These are phyloP conservation scores for Grus americana DNA, from an alignment of 2,113 vertebrate species.

Conservation along the genomic window DNA sequence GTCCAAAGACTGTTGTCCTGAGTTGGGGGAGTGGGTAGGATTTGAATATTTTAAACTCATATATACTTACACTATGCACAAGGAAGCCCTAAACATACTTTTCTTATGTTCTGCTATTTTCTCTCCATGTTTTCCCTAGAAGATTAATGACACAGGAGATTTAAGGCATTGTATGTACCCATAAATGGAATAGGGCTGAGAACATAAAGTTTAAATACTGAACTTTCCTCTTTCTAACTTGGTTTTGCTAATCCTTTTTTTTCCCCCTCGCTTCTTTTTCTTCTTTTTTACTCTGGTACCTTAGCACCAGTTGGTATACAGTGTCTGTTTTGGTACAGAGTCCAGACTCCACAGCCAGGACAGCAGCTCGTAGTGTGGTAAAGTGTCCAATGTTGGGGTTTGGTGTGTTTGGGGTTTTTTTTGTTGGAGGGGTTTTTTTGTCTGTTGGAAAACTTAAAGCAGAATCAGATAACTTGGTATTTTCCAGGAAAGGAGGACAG, in stretches of 20 bases:
- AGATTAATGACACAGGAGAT: background rate
- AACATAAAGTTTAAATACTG: background rate
- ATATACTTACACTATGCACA: background rate
- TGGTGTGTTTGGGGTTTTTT: no score
- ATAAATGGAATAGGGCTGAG: background rate
- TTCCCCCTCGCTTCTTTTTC: background rate
- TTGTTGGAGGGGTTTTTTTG: background rate
- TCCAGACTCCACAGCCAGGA: background rate
- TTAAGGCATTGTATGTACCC: background rate
- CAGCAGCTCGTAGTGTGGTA: background rate
- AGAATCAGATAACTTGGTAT: background rate
- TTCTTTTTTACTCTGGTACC: background rate
- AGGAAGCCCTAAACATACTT: background rate
- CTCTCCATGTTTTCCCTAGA: background rate
- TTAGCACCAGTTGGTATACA: background rate
- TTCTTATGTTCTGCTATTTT: background rate
- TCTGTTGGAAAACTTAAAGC: background rate
- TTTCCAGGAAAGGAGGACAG: background rate
- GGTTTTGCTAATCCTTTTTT: background rate
- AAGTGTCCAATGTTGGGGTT: background rate
- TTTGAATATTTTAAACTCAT: background rate
- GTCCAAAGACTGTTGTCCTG: background rate
- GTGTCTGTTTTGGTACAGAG: background rate
- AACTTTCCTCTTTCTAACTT: background rate
- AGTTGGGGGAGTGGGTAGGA: background rate